Conservation (phyloP, 2,113 vertebrate species). For the Larimichthys crocea region DNA sequence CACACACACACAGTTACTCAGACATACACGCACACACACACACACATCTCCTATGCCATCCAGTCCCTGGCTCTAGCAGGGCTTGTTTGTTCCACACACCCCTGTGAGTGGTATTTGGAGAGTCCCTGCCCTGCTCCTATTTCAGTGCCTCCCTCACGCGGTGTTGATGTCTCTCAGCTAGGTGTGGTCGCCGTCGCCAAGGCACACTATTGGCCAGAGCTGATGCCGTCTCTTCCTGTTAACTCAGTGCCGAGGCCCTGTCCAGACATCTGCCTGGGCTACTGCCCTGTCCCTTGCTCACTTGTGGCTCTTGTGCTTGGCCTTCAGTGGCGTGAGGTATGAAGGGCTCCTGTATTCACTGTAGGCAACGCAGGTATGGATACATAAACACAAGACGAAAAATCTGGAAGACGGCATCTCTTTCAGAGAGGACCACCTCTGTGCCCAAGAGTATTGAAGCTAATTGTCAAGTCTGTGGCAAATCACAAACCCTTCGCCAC, state of each 20-base stretch:
- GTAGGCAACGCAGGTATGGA: slow-evolving; percentile 9
- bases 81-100: slow-evolving; percentile 80
- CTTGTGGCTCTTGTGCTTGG: slow-evolving; percentile 39
- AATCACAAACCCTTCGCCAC: slow-evolving; percentile 3
- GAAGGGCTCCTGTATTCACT: slow-evolving; percentile 29
- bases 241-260: slow-evolving; percentile 37
- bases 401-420: slow-evolving; percentile 17
- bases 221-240: slow-evolving; percentile 68
- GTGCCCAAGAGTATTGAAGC: background rate
- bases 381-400: slow-evolving; percentile 6
- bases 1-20: slow-evolving; percentile 4
- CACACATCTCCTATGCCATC: slow-evolving; percentile 54
- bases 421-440: slow-evolving; percentile 15
- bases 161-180: slow-evolving; percentile 74
- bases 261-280: slow-evolving; percentile 56
- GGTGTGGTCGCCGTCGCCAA: slow-evolving; percentile 69
- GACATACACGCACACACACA: background rate
- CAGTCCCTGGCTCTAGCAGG: slow-evolving; percentile 65
- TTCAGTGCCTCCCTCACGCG: slow-evolving; percentile 74
- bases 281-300: slow-evolving; percentile 9
- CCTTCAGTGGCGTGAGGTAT: slow-evolving; percentile 25
- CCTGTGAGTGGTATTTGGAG: slow-evolving; percentile 77
- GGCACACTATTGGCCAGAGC: slow-evolving; percentile 55
- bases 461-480: slow-evolving; percentile 18
- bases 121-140: slow-evolving; percentile 81